phyloP scores from a whole-genome alignment of 2,113 vertebrate species.

The Leuciscus idus region DNA sequence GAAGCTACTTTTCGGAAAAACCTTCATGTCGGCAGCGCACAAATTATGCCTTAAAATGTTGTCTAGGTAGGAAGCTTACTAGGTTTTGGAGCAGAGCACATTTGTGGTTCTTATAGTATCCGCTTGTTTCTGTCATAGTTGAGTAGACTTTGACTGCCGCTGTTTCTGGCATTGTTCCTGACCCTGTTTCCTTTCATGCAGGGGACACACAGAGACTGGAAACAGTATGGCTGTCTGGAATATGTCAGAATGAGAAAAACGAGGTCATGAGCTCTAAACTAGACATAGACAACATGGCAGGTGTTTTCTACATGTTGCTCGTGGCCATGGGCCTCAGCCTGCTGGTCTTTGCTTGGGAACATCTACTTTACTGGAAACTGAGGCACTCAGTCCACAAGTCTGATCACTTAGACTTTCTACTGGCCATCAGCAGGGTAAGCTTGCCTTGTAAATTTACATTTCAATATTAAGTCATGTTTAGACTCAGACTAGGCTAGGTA shows the following conservation, averaged over 20 bases:
- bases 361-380: conserved; percentile 95
- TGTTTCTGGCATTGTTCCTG: conserved; percentile 37
- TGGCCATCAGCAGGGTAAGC: conserved; percentile 94
- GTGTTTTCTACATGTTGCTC: conserved; percentile 98
- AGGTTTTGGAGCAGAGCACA: not conserved
- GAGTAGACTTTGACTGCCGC: conserved; percentile 9
- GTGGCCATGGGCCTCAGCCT: conserved; percentile 98
- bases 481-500: not conserved
- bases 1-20: not conserved
- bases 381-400: conserved; percentile 87
- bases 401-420: conserved; percentile 86
- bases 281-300: conserved; percentile 99
- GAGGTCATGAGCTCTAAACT: conserved; percentile 99
- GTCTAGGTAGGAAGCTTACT: not conserved
- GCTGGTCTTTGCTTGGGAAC: conserved; percentile 97
- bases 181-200: conserved; percentile 61
- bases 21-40: not conserved
- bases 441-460: conserved; percentile 2
- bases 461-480: not conserved
- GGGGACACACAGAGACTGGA: conserved; percentile 95
- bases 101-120: not conserved
- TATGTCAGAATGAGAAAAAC: conserved; percentile 98
- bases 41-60: too few species aligned
- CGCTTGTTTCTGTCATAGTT: conserved; percentile 25
- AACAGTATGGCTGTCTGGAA: conserved; percentile 95